Percentiles rank a stretch among this genome's conserved stretches.
phyloP scores from a whole-genome alignment of 2,113 vertebrate species.

The Neodon shergylaensis region DNA sequence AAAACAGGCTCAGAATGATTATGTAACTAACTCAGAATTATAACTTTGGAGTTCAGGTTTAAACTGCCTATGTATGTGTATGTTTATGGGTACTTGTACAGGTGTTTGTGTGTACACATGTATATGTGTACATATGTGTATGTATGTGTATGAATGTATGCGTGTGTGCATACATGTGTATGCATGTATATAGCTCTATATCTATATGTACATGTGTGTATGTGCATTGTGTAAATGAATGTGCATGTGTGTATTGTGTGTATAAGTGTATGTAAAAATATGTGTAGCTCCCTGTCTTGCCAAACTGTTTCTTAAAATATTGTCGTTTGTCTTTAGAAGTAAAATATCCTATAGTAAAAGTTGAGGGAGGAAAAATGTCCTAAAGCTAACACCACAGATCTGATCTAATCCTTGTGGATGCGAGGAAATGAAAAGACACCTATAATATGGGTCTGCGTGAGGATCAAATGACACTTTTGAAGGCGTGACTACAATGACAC shows the following conservation, averaged over 20 bases:
- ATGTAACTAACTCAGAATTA: neutral
- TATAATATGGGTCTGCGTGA: fast-evolving
- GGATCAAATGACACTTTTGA: neutral
- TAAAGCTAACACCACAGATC: neutral
- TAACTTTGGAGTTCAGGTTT: neutral
- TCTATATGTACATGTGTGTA: no score
- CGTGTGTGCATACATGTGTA: no score
- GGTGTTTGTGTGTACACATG: fast-evolving
- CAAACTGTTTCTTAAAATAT: neutral
- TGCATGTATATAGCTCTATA: neutral
- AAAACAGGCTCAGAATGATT: neutral
- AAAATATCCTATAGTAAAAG: neutral
- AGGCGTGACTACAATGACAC: neutral
- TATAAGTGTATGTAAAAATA: neutral
- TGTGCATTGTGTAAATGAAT: neutral
- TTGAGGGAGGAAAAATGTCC: neutral
- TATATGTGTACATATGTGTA: neutral
- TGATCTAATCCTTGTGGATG: neutral
- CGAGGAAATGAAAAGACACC: neutral
- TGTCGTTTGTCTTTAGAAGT: neutral
- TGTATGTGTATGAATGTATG: neutral
- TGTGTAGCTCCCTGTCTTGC: neutral
- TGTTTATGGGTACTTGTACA: neutral
- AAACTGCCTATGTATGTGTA: neutral
- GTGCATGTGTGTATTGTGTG: neutral